Evolutionary conservation across 2,797 vertebrate species (phyloP), one percentile per base, ranked within the genome.

Genomic region (Lindbergichthys nudifrons): DNA sequence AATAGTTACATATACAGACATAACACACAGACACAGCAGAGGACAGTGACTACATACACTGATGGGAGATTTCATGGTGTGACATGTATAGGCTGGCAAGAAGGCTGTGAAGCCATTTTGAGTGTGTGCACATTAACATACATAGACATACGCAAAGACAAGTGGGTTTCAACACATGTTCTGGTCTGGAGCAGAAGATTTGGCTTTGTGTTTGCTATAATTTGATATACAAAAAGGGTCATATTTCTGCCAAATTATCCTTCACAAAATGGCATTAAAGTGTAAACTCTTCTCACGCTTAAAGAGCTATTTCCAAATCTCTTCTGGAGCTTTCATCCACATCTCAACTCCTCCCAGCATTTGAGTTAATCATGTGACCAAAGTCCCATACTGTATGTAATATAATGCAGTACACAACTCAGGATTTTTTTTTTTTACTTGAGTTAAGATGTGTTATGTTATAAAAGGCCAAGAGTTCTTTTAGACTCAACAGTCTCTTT

Each of bases 1-100:
- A 86, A 73, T 85, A 85, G 46, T 87, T 87, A 90, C 87, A 77
- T 81, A 72, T 72, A 91, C 75, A 76, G 85, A 89, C 80, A 50
- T 45, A 75, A 90, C 57, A 82, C 32, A 82, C 32, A 54, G 81
- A 70, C 67, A 80, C 75, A 77, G 83, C 79, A 85, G 75, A 76
- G 77, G 81, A 69, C 70, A n/a, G 41, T 46, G 70, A 83, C 45
- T 11, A 81, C 77, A 56, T 21, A 80, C 62, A 70, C 19, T 21
- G 39, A 78, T 57, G 42, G 58, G 63, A 68, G 54, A 66, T 30
- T 21, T 62, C 23, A 71, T 79, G 79, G 62, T 62, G 63, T 19
- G 52, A 80, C 52, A 46, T 10, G 53, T 74, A 57, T 65, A 83
- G 87, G 80, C 89, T 86, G 86, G 79, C 76, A 65, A 80, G 70